Evolutionary conservation across 2,113 vertebrate species (phyloP).

Genomic region (Paraplagusia blochii): DNA sequence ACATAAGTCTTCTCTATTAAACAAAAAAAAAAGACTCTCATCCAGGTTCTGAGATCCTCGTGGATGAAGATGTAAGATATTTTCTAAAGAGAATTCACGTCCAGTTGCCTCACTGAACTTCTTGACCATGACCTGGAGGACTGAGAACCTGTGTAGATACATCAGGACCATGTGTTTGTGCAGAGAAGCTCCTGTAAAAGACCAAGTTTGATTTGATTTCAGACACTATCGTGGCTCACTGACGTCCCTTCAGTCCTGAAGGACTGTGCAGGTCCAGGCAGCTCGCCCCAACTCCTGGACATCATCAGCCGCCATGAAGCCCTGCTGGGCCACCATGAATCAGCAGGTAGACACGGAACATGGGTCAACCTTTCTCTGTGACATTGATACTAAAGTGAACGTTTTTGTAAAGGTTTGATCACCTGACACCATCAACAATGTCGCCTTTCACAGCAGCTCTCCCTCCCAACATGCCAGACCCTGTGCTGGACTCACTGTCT

Average conservation of each 20-base stretch:
- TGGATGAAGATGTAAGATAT: too few species aligned
- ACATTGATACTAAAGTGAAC: too few species aligned
- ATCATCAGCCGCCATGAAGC: conserved; percentile 70
- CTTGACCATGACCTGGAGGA: too few species aligned
- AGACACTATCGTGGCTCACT: conserved; percentile 76
- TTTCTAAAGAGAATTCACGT: too few species aligned
- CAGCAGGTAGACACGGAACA: conserved; percentile 48
- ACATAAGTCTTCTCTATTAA: too few species aligned
- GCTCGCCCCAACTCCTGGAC: conserved; percentile 71
- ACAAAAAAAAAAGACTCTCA: too few species aligned
- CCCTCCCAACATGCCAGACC: conserved; percentile 68
- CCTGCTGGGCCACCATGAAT: conserved; percentile 67
- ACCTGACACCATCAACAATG: neutral
- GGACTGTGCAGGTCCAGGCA: conserved; percentile 65
- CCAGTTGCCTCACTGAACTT: too few species aligned
- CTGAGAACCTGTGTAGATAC: too few species aligned
- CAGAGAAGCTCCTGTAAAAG: neutral
- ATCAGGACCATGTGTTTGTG: too few species aligned
- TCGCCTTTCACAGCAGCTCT: conserved; percentile 55
- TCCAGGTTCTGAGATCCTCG: too few species aligned
- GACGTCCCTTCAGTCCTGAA: conserved; percentile 68
- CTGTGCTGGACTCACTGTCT: conserved; percentile 68
- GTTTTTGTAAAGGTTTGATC: neutral
- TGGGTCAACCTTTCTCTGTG: neutral
- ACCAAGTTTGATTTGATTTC: neutral